These are phyloP conservation scores for Numenius arquata DNA, from an alignment of 2,113 vertebrate species.

Conservation along the genomic window DNA sequence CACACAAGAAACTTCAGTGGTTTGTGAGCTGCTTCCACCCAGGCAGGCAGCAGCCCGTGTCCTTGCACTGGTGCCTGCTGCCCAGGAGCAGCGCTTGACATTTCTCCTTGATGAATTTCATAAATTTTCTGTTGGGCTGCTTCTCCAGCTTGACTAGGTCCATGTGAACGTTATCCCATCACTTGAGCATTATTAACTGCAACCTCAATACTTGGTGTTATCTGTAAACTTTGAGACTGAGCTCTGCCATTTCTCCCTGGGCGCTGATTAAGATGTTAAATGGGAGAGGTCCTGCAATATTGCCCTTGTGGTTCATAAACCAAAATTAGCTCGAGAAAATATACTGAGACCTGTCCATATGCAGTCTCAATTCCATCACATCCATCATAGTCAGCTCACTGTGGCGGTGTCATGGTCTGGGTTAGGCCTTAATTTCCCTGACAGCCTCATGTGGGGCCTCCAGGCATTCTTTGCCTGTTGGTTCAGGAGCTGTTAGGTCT, in stretches of 20 bases:
- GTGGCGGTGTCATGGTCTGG: neutral
- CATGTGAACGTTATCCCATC: fast-evolving
- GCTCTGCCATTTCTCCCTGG: neutral
- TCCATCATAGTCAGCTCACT: neutral
- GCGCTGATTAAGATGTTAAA: neutral
- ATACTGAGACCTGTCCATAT: neutral
- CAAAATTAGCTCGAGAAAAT: neutral
- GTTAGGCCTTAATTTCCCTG: neutral
- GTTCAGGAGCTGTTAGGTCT: neutral
- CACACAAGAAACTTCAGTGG: neutral
- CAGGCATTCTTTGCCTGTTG: neutral
- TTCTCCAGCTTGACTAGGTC: neutral
- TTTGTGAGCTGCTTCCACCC: neutral
- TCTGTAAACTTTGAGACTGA: neutral
- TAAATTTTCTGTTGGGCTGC: neutral
- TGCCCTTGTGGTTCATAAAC: neutral
- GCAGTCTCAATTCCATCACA: neutral
- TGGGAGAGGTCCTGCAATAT: neutral
- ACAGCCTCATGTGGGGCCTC: neutral
- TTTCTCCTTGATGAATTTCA: neutral
- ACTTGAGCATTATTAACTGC: neutral
- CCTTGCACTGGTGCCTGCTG: neutral
- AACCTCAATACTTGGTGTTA: neutral
- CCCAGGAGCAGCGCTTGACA: neutral
- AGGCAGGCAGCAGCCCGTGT: neutral